Conservation (phyloP, 2,888 invertebrate species). For the Torymus auratus region DNA sequence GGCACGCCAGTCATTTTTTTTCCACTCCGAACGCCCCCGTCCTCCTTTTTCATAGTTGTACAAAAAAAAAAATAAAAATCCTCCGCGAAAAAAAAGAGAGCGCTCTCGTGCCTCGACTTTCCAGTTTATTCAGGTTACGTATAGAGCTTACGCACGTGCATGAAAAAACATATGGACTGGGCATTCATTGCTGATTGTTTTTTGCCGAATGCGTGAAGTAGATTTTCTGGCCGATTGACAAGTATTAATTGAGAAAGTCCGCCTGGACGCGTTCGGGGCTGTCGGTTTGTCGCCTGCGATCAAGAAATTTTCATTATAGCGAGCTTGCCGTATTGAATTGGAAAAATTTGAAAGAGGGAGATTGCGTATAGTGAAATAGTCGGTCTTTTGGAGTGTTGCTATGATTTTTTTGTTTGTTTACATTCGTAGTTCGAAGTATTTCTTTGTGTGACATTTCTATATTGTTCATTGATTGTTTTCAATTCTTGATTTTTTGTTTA, state of each 20-base stretch:
- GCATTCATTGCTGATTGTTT: slow-evolving; percentile 27
- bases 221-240: slow-evolving; percentile 32
- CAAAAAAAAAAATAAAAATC: slow-evolving; percentile 14
- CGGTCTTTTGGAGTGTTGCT: too few relatives aligned
- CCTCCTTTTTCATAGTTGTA: slow-evolving; percentile 9
- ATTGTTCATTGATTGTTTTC: too few relatives aligned
- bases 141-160: neutral
- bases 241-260: slow-evolving; percentile 31
- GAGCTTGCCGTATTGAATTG: too few relatives aligned
- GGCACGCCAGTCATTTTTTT: slow-evolving; percentile 29
- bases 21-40: neutral
- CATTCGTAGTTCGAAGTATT: too few relatives aligned
- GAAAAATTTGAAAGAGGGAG: too few relatives aligned
- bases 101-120: slow-evolving; percentile 37
- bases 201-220: neutral
- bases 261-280: neutral
- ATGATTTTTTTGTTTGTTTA: too few relatives aligned
- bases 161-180: too few relatives aligned
- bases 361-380: too few relatives aligned
- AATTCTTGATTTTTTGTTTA: too few relatives aligned
- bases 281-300: neutral
- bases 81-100: slow-evolving; percentile 30
- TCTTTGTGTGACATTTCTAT: too few relatives aligned
- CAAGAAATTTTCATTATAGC: slow-evolving; percentile 10
- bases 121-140: slow-evolving; percentile 53